Percentiles rank a stretch among this genome's conserved stretches.
phyloP scores from a whole-genome alignment of 2,113 vertebrate genomes.

The Carettochelys insculpta region DNA sequence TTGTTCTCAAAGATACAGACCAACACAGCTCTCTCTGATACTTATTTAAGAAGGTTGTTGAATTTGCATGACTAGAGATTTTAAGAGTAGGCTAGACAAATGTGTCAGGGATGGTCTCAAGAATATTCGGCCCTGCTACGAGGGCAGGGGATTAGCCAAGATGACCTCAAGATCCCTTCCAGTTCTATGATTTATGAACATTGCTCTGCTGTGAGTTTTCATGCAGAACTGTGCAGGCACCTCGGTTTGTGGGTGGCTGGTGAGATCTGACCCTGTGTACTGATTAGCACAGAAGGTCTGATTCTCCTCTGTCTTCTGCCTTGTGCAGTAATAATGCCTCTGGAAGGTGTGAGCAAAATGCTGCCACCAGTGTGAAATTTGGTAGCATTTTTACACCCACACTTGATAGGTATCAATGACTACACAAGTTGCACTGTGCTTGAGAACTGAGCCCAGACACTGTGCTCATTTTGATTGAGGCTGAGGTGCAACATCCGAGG shows the following conservation, averaged over 20 bases:
- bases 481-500: background rate
- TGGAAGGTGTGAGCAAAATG: accelerated
- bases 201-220: background rate
- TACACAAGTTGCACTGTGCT: background rate
- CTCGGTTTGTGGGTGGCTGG: background rate
- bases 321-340: accelerated
- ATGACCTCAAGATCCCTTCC: too few species aligned
- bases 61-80: too few species aligned
- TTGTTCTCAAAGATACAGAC: too few species aligned
- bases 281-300: background rate
- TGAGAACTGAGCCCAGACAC: background rate
- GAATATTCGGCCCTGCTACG: too few species aligned
- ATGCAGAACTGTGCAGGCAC: background rate
- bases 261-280: background rate
- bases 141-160: too few species aligned
- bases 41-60: too few species aligned
- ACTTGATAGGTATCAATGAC: background rate
- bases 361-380: accelerated
- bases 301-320: background rate
- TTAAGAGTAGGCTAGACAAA: too few species aligned
- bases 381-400: accelerated
- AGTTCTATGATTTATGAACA: background rate
- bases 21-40: too few species aligned
- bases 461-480: background rate
- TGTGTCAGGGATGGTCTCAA: too few species aligned